phyloP scores from a whole-genome alignment of 2,113 vertebrate species.

The Ochotona princeps region DNA sequence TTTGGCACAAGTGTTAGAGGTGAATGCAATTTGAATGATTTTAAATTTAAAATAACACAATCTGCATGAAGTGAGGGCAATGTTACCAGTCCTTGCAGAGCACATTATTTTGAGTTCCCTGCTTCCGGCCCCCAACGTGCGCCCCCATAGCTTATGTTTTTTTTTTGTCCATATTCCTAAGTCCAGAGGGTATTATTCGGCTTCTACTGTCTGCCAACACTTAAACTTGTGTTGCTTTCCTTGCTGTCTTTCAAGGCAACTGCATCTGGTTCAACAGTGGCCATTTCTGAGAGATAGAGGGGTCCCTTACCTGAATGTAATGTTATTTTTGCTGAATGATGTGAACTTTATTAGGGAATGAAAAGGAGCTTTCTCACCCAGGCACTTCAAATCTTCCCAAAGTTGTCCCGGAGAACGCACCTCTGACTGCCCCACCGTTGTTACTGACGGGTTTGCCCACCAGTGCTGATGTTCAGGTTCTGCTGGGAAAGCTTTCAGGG shows the following conservation, averaged over 20 bases:
- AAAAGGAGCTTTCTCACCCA: not conserved
- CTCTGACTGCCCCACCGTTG: not conserved
- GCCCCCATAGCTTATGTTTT: not conserved
- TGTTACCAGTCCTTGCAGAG: not conserved
- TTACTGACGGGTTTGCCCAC: not conserved
- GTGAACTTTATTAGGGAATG: not conserved
- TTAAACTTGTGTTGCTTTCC: not conserved
- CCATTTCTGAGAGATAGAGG: slow-evolving; percentile 28
- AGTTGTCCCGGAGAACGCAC: not conserved
- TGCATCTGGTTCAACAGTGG: slow-evolving; percentile 10
- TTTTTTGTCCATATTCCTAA: not conserved
- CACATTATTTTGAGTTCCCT: not conserved
- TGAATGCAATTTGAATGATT: not conserved
- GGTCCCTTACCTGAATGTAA: slow-evolving; percentile 11
- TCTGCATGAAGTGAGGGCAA: not conserved
- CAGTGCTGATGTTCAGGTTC: too few species aligned
- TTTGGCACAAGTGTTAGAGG: not conserved
- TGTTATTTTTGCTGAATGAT: not conserved
- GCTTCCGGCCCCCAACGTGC: too few species aligned
- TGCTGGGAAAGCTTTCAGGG: not conserved
- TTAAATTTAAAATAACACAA: slow-evolving; percentile 6
- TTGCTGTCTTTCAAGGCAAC: slow-evolving; percentile 21
- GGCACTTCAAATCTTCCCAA: not conserved
- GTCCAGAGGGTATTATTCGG: not conserved
- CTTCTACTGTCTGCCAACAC: not conserved